Percentiles rank a stretch among this genome's conserved stretches.
Evolutionary conservation across 2,888 invertebrate species (phyloP).

Genomic region (Synergus itoensis): DNA sequence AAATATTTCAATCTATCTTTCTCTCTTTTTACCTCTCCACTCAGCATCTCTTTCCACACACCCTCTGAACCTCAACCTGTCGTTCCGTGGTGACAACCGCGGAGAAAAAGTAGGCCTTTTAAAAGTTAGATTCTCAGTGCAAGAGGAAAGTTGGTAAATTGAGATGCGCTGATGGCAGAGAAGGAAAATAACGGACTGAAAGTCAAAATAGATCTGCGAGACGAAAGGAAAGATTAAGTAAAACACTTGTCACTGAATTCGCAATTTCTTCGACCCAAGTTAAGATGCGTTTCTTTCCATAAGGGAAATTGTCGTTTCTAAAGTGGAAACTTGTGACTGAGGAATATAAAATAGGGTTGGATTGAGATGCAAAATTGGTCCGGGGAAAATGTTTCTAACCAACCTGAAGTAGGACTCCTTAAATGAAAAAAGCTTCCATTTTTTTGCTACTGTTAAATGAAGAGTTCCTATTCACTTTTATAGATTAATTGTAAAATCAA

Average conservation of each 20-base stretch:
- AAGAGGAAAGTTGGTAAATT: slow-evolving; percentile 29
- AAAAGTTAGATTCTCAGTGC: slow-evolving; percentile 33
- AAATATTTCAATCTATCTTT: slow-evolving; percentile 8
- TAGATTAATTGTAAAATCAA: not conserved
- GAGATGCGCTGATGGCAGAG: slow-evolving; percentile 34
- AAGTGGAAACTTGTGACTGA: not conserved
- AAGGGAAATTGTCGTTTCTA: not conserved
- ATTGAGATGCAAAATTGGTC: not conserved
- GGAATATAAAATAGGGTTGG: slow-evolving; percentile 2
- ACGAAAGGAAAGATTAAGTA: slow-evolving; percentile 40
- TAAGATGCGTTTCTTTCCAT: not conserved
- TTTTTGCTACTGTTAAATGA: not conserved
- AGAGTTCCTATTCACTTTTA: not conserved
- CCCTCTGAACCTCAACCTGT: not conserved
- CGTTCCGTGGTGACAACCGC: slow-evolving; percentile 17
- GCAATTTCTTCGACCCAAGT: slow-evolving; percentile 28
- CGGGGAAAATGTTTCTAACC: not conserved
- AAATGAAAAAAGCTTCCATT: too few species aligned
- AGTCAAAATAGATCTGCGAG: slow-evolving; percentile 37
- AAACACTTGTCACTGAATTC: slow-evolving; percentile 42
- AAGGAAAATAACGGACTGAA: slow-evolving; percentile 37
- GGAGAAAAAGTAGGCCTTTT: slow-evolving; percentile 40
- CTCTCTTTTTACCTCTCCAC: not conserved
- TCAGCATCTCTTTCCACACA: not conserved
- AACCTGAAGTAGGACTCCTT: not conserved